phyloP scores from a whole-genome alignment of 2,113 vertebrate genomes.

The Polypterus senegalus region DNA sequence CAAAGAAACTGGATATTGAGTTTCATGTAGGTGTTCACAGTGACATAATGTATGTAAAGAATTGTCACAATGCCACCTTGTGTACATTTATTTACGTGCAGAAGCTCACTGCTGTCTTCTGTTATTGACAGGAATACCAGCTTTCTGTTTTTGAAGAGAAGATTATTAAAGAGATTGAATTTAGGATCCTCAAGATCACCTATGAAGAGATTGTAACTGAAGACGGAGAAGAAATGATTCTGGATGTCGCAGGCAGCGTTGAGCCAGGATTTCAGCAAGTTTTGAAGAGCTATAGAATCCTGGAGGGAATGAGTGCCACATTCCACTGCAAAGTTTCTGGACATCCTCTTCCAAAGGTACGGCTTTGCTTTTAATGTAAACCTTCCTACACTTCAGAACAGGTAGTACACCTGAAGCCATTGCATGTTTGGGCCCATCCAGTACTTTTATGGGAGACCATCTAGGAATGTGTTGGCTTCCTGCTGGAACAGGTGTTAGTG shows the following conservation, averaged over 20 bases:
- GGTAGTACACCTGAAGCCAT: no score
- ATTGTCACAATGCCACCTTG: no score
- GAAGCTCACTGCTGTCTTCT: no score
- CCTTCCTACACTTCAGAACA: no score
- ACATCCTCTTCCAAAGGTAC: conserved; percentile 84
- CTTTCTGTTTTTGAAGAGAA: conserved; percentile 89
- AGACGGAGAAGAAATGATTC: conserved; percentile 75
- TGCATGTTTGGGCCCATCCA: no score
- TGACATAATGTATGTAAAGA: no score
- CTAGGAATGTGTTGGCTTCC: no score
- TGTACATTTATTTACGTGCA: not conserved
- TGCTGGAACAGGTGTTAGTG: no score
- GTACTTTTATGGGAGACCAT: no score
- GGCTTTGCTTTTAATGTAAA: no score
- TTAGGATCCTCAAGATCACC: conserved; percentile 82
- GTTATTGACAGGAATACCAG: conserved; percentile 67
- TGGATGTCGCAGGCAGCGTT: conserved; percentile 65
- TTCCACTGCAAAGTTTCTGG: conserved; percentile 89
- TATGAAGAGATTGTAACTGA: conserved; percentile 79
- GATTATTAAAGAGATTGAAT: conserved; percentile 92
- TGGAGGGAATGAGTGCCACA: conserved; percentile 87
- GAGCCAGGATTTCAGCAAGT: conserved; percentile 72
- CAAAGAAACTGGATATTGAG: no score
- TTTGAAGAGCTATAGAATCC: conserved; percentile 83
- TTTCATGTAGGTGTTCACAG: no score